A percentile compares a stretch with the other conserved stretches of the same genome.
Evolutionary conservation across 2,888 invertebrate genomes (phyloP).

Genomic region (Cyclophora albipunctata): DNA sequence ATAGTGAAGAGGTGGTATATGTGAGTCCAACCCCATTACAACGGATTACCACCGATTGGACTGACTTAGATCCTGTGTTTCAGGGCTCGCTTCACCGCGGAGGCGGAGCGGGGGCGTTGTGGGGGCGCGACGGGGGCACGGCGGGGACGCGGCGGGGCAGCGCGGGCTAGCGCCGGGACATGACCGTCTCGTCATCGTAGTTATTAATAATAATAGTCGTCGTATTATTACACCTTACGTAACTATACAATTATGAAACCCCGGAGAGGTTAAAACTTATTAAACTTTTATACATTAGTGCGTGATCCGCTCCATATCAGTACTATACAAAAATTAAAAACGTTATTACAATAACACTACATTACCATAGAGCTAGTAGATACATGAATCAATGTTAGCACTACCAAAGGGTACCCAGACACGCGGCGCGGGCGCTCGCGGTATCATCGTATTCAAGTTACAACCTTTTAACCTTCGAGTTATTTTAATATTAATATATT

Average conservation of each 20-base stretch:
- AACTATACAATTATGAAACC: constrained; percentile 62
- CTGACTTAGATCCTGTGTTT: no score
- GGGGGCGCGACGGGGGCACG: no score
- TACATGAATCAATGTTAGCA: constrained; percentile 68
- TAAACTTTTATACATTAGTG: constrained; percentile 60
- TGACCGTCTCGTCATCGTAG: no score
- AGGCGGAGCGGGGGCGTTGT: no score
- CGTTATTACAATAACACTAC: constrained; percentile 68
- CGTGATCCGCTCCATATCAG: constrained; percentile 45
- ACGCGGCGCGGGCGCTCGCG: constrained; percentile 44
- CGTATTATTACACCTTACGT: constrained; percentile 59
- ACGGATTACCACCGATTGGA: no score
- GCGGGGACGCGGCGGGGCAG: no score
- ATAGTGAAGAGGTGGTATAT: no score
- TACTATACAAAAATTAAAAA: constrained; percentile 76
- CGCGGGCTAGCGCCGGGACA: no score
- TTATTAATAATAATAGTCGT: constrained; percentile 25
- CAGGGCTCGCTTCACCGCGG: no score
- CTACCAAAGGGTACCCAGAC: constrained; percentile 55
- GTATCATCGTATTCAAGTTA: constrained; percentile 66
- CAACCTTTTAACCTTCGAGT: constrained; percentile 69
- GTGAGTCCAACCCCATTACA: no score
- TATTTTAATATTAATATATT: constrained; percentile 50
- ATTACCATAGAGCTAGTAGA: constrained; percentile 66
- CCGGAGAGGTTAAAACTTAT: constrained; percentile 54